phyloP scores from a whole-genome alignment of 53 echinoderm and acorn worm species.

The Echinarachnius parma region DNA sequence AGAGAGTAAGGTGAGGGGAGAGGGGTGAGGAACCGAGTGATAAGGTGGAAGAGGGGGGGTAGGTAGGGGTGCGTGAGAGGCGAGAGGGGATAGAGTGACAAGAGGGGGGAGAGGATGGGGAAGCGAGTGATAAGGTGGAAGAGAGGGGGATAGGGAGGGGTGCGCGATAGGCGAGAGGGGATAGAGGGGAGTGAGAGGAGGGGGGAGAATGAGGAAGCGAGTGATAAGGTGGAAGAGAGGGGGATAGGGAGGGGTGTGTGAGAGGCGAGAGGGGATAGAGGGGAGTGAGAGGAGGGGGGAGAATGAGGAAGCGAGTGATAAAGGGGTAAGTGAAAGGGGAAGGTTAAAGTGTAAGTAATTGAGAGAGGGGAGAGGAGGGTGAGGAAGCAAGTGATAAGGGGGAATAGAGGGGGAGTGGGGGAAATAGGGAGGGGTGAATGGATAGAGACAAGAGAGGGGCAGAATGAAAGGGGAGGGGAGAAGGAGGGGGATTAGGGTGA shows the following conservation, averaged over 20 bases:
- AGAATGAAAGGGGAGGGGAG: neutral
- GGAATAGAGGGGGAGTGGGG: neutral
- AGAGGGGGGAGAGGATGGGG: neutral
- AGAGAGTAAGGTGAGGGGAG: neutral
- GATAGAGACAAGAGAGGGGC: neutral
- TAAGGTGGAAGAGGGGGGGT: neutral
- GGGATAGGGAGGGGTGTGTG: no score
- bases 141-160: neutral
- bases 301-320: no score
- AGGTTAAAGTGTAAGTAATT: no score
- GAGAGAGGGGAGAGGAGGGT: no score
- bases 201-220: neutral
- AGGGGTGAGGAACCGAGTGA: neutral
- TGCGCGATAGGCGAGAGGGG: neutral
- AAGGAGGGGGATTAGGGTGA: neutral
- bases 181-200: neutral
- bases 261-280: neutral
- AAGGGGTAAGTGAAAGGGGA: no score
- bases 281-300: no score
- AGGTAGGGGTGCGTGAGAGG: neutral
- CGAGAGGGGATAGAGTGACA: neutral
- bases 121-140: no score
- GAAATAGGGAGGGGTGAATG: neutral
- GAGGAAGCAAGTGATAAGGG: no score
- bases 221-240: neutral